These are phyloP conservation scores for Agrochola macilenta DNA, from an alignment of 2,888 invertebrate genomes.

Conservation along the genomic window DNA sequence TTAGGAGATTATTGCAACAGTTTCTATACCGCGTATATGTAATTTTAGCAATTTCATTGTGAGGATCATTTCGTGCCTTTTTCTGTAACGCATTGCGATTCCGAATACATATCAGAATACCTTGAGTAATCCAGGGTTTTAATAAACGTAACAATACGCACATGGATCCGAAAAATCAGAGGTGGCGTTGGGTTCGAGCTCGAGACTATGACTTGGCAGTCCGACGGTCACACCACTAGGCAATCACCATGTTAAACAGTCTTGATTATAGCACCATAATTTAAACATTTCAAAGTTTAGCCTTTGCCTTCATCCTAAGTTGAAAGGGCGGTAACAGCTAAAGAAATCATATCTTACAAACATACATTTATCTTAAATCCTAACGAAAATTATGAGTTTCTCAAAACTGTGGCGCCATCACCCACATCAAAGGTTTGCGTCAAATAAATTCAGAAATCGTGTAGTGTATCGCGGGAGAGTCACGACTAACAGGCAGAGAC, in stretches of 20 bases:
- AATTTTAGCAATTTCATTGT: no score
- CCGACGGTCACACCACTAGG: no score
- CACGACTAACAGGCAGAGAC: slow-evolving; percentile 74
- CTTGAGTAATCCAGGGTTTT: no score
- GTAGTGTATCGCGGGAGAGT: slow-evolving; percentile 74
- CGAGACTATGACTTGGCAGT: no score
- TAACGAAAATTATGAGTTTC: slow-evolving; percentile 56
- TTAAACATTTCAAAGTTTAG: slow-evolving; percentile 21
- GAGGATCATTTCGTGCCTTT: no score
- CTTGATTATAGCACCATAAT: slow-evolving; percentile 32
- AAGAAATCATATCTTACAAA: slow-evolving; percentile 47
- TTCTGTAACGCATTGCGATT: no score
- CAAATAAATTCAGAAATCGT: slow-evolving; percentile 79
- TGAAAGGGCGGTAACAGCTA: slow-evolving; percentile 49
- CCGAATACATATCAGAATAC: no score
- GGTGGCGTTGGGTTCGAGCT: no score
- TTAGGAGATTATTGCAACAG: no score
- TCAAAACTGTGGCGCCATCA: slow-evolving; percentile 62
- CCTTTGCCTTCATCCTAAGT: slow-evolving; percentile 18
- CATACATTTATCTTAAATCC: slow-evolving; percentile 62
- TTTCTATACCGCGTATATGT: no score
- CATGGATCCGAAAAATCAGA: no score
- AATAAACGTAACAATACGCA: no score
- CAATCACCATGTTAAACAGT: slow-evolving; percentile 2
- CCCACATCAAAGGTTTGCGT: slow-evolving; percentile 66